phyloP scores from a whole-genome alignment of 2,888 invertebrate genomes.

The Crossocerus cetratus region DNA sequence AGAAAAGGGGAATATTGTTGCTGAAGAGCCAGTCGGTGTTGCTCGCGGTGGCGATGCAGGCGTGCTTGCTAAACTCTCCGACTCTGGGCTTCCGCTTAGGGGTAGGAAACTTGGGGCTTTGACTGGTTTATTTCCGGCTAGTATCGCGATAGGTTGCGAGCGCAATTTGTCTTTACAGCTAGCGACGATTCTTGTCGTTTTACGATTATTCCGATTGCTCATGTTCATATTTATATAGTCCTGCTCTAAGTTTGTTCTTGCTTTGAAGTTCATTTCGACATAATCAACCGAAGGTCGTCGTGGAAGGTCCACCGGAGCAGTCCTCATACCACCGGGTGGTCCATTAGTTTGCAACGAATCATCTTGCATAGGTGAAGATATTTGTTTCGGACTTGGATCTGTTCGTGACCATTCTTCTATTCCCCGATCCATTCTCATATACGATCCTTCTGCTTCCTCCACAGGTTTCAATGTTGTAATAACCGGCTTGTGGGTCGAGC shows the following conservation, averaged over 20 bases:
- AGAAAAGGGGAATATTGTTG: conserved; percentile 84
- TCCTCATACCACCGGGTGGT: conserved; percentile 72
- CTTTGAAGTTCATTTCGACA: conserved; percentile 82
- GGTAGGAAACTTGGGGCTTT: conserved; percentile 77
- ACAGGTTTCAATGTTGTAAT: conserved; percentile 74
- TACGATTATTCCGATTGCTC: conserved; percentile 67
- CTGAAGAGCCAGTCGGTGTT: conserved; percentile 80
- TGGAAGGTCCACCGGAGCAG: conserved; percentile 75
- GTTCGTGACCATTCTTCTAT: conserved; percentile 70
- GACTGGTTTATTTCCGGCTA: conserved; percentile 72
- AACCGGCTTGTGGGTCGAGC: conserved; percentile 68
- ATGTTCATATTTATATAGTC: conserved; percentile 80
- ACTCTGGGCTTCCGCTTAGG: conserved; percentile 74
- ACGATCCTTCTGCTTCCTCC: conserved; percentile 73
- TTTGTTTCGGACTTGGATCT: conserved; percentile 76
- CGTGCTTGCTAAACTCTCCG: conserved; percentile 75
- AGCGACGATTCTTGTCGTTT: conserved; percentile 46
- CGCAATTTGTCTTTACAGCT: conserved; percentile 77
- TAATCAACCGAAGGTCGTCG: conserved; percentile 80
- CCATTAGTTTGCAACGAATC: conserved; percentile 77
- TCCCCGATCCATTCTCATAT: conserved; percentile 74
- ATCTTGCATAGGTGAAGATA: conserved; percentile 71
- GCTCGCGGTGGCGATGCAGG: conserved; percentile 78
- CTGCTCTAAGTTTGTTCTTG: conserved; percentile 74
- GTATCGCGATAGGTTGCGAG: conserved; percentile 83